Percentiles rank a stretch among this genome's conserved stretches.
These are phyloP conservation scores for Micromussa lordhowensis DNA, from an alignment of 92 coral and sea anemone species.

Conservation along the genomic window DNA sequence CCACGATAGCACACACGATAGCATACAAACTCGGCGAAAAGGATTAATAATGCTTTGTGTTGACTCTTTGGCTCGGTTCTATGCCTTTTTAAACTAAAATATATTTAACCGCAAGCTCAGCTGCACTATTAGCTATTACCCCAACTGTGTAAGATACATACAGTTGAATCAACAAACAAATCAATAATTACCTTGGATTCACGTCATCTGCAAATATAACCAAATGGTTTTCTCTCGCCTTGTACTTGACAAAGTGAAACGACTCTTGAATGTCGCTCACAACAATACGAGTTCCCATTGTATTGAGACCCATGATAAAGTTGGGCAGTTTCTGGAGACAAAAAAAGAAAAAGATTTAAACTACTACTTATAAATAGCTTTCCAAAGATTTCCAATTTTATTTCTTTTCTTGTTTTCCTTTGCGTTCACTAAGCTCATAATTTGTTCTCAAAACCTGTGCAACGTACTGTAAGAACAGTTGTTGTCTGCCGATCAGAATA, in stretches of 20 bases:
- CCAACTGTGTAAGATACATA: too few species aligned
- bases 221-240: slow-evolving; percentile 93
- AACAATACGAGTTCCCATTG: slow-evolving; percentile 91
- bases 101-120: too few species aligned
- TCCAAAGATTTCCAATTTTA: background rate
- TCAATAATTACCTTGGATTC: slow-evolving; percentile 74
- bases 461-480: background rate
- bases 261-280: slow-evolving; percentile 96
- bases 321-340: slow-evolving; percentile 89
- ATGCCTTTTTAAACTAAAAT: too few species aligned
- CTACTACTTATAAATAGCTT: background rate
- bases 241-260: slow-evolving; percentile 92
- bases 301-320: slow-evolving; percentile 80
- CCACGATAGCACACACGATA: too few species aligned
- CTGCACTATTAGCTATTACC: too few species aligned
- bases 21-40: too few species aligned
- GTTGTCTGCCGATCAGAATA: background rate
- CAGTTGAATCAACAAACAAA: background rate
- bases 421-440: background rate
- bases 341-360: background rate
- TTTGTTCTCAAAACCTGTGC: background rate
- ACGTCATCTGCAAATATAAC: slow-evolving; percentile 98
- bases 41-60: too few species aligned
- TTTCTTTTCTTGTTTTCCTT: background rate
- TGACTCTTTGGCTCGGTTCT: too few species aligned